phyloP scores from a whole-genome alignment of 1,140 invertebrate species.

The Telenomus remus region DNA sequence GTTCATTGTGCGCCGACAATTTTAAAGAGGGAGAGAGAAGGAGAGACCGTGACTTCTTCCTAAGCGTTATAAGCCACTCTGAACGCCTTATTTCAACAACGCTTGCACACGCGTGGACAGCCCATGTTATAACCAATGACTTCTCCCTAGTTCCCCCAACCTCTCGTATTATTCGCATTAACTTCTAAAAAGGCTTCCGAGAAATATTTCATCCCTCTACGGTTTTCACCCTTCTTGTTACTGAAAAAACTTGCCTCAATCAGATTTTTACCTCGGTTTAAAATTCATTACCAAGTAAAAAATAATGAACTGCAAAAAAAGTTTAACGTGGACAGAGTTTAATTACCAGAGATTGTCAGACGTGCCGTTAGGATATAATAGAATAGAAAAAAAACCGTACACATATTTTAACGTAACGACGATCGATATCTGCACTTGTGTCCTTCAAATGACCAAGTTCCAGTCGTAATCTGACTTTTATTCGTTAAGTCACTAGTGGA shows the following conservation, averaged over 20 bases:
- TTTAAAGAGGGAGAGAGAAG: constrained; percentile 49
- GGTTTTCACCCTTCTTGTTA: too few relatives aligned
- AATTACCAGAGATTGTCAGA: too few relatives aligned
- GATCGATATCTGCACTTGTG: background rate
- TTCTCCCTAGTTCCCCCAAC: constrained; percentile 32
- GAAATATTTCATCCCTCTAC: background rate
- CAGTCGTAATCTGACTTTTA: constrained; percentile 38
- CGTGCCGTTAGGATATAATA: too few relatives aligned
- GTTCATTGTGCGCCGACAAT: constrained; percentile 50
- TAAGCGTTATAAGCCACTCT: constrained; percentile 56
- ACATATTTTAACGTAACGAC: too few relatives aligned
- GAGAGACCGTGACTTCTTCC: constrained; percentile 56
- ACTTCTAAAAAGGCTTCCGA: background rate
- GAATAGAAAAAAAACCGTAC: too few relatives aligned
- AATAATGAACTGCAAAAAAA: too few relatives aligned
- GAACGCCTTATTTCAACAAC: constrained; percentile 10
- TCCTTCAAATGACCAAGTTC: background rate
- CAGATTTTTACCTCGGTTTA: too few relatives aligned
- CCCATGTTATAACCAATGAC: constrained; percentile 17
- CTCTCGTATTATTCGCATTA: constrained; percentile 47
- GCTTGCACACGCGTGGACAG: constrained; percentile 34
- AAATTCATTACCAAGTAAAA: too few relatives aligned
- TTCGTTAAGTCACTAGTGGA: constrained; percentile 36
- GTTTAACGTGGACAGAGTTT: too few relatives aligned
- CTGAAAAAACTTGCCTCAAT: too few relatives aligned